Conservation (phyloP, 2,888 invertebrate genomes). For the Cabera pusaria region DNA sequence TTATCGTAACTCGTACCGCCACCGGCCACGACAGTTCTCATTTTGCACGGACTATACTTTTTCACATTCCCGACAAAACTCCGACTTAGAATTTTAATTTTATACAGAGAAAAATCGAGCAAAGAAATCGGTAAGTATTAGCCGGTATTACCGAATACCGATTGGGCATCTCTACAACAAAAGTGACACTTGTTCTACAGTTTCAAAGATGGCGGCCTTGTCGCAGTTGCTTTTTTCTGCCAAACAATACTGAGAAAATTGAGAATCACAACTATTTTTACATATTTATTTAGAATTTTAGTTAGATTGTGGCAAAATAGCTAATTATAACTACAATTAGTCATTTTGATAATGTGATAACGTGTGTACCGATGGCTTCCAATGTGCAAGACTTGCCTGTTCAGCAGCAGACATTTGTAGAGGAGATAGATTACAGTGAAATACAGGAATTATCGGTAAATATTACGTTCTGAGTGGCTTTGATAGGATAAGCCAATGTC, state of each 20-base stretch:
- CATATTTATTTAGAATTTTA: constrained; percentile 46
- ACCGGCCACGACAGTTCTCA: too few species aligned
- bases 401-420: constrained; percentile 85
- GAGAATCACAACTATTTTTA: constrained; percentile 64
- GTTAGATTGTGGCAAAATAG: constrained; percentile 41
- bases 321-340: constrained; percentile 53
- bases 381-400: constrained; percentile 77
- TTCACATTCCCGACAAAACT: too few species aligned
- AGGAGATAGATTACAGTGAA: constrained; percentile 91
- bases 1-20: too few species aligned
- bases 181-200: constrained; percentile 57
- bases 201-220: constrained; percentile 81
- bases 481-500: too few species aligned
- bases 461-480: too few species aligned
- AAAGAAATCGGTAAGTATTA: too few species aligned
- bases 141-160: too few species aligned
- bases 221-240: constrained; percentile 80
- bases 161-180: constrained; percentile 33
- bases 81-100: too few species aligned
- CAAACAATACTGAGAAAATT: constrained; percentile 78
- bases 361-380: constrained; percentile 80
- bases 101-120: too few species aligned
- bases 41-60: too few species aligned
- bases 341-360: constrained; percentile 80
- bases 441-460: constrained; percentile 88